These are phyloP conservation scores for Tauraco hartlaubi DNA, from an alignment of 2,797 vertebrate genomes.

Conservation along the genomic window DNA sequence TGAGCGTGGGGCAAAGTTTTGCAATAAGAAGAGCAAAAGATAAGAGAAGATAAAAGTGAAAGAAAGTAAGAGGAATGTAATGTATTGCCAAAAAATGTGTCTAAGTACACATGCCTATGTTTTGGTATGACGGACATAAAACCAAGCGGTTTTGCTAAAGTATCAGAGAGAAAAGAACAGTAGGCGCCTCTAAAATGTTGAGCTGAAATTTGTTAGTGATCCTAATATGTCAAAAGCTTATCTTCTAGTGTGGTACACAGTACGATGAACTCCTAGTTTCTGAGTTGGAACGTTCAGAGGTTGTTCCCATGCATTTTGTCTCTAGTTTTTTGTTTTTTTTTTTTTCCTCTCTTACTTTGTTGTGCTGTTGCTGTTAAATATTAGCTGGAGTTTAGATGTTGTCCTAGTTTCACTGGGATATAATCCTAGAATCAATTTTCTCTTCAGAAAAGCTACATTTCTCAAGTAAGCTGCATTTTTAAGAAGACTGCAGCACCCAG, in stretches of 20 bases:
- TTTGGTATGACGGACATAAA: background rate
- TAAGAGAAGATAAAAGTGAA: background rate
- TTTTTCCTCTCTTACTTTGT: background rate
- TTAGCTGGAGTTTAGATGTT: background rate
- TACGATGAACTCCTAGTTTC: background rate
- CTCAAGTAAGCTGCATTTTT: too few species aligned
- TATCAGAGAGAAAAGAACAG: background rate
- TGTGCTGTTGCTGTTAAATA: background rate
- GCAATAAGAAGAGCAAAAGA: background rate
- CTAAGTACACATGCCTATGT: background rate
- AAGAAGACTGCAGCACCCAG: too few species aligned
- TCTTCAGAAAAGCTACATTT: too few species aligned
- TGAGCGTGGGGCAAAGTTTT: background rate
- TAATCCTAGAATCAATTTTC: too few species aligned
- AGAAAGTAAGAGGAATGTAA: background rate
- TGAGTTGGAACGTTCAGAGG: background rate
- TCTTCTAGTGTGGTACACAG: background rate
- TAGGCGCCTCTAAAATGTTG: background rate
- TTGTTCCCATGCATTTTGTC: background rate
- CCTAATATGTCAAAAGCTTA: background rate
- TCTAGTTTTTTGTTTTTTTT: background rate
- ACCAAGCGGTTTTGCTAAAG: background rate
- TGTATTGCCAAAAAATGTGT: background rate
- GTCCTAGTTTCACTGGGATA: too few species aligned
- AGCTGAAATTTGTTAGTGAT: background rate